Evolutionary conservation across 2,888 invertebrate species (phyloP).

Genomic region (Drosophila maculinotata): DNA sequence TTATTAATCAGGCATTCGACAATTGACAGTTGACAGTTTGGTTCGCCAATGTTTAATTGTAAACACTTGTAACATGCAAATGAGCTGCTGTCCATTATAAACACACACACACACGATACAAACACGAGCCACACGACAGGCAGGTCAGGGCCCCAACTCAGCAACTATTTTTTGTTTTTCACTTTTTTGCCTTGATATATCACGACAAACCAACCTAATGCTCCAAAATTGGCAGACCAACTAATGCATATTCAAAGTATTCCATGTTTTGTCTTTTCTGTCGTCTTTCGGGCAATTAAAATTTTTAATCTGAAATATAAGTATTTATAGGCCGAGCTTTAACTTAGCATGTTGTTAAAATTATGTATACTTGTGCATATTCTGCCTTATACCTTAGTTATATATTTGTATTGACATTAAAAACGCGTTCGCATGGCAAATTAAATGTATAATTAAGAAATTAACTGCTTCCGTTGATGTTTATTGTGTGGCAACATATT

Average conservation of each 20-base stretch:
- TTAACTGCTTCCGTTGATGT: conserved; percentile 77
- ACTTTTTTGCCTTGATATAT: conserved; percentile 45
- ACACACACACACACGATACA: conserved; percentile 4
- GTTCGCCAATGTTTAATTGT: conserved; percentile 66
- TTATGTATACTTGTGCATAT: background rate
- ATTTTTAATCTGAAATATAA: conserved; percentile 15
- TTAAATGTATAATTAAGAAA: conserved; percentile 76
- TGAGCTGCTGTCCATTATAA: conserved; percentile 39
- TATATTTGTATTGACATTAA: conserved; percentile 37
- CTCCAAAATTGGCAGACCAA: conserved; percentile 10
- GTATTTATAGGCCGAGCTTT: conserved; percentile 39
- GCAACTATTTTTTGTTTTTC: conserved; percentile 3
- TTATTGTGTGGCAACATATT: conserved; percentile 57
- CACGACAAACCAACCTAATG: conserved; percentile 47
- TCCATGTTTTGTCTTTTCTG: conserved; percentile 2
- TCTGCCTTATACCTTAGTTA: background rate
- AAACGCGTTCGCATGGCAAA: conserved; percentile 59
- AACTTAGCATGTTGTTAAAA: conserved; percentile 4
- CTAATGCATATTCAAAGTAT: conserved; percentile 69
- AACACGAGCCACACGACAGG: conserved; percentile 25
- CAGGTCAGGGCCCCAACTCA: conserved; percentile 55
- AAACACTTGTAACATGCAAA: conserved; percentile 79
- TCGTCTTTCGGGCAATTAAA: conserved; percentile 26
- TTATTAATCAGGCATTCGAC: conserved; percentile 48
- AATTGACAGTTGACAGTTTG: conserved; percentile 49